Percentiles rank a stretch among this genome's conserved stretches.
phyloP scores from a whole-genome alignment of 2,888 invertebrate genomes.

The Metalampra italica region DNA sequence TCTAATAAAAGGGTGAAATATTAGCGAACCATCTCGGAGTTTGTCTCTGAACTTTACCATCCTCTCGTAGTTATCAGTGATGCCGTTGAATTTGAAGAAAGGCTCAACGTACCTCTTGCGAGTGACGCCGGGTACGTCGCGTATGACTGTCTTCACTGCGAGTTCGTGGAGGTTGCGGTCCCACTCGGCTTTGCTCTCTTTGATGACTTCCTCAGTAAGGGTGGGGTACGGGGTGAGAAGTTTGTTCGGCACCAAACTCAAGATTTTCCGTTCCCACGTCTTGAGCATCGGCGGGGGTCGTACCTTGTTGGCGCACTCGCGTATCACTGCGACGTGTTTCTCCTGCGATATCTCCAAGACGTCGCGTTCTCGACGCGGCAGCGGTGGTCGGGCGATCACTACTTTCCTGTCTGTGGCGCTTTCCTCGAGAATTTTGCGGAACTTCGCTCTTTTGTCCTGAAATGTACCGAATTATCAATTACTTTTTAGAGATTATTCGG shows the following conservation, averaged over 20 bases:
- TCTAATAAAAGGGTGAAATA: slow-evolving; percentile 81
- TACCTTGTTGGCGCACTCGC: slow-evolving; percentile 77
- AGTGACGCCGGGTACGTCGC: slow-evolving; percentile 76
- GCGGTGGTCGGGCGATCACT: slow-evolving; percentile 44
- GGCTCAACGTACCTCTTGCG: slow-evolving; percentile 65
- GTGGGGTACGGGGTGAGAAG: slow-evolving; percentile 77
- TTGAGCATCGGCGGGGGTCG: slow-evolving; percentile 80
- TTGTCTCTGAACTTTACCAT: slow-evolving; percentile 78
- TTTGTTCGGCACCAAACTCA: slow-evolving; percentile 71
- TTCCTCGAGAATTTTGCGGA: slow-evolving; percentile 58
- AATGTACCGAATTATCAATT: slow-evolving; percentile 18
- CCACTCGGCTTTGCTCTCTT: slow-evolving; percentile 79
- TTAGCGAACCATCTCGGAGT: slow-evolving; percentile 76
- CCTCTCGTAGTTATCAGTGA: slow-evolving; percentile 77
- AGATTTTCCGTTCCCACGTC: slow-evolving; percentile 80
- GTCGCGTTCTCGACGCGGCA: slow-evolving; percentile 59
- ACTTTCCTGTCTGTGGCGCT: slow-evolving; percentile 58
- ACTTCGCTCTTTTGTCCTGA: slow-evolving; percentile 64
- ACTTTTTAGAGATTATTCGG: background rate
- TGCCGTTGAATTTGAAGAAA: slow-evolving; percentile 80
- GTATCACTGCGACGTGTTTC: slow-evolving; percentile 73
- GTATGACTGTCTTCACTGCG: slow-evolving; percentile 81
- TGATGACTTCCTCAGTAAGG: slow-evolving; percentile 71
- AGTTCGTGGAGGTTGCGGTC: slow-evolving; percentile 79
- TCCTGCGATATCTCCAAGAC: slow-evolving; percentile 67